Base-by-base conservation (phyloP, 2,113 vertebrate genomes). In the Cervus canadensis region DNA sequence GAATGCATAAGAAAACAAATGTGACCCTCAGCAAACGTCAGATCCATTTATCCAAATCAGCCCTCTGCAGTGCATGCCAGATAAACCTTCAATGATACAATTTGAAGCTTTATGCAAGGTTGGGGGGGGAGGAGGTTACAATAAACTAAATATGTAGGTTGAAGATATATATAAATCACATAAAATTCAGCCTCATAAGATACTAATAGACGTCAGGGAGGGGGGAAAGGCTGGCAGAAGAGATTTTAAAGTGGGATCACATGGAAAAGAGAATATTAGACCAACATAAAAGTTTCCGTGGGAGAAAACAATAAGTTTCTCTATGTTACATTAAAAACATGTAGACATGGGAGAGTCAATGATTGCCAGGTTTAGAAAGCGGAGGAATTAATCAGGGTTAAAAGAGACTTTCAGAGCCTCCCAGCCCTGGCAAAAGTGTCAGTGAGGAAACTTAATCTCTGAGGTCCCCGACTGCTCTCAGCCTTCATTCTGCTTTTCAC, bases 1-100 rank as follows among this genome's bases (percentile, higher is more conserved):
- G 91, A 98, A 98, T 86, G 48, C 64, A 71, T 95, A 94, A 90
- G 90, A 98, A 98, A 98, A 98, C 85, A 97, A 92, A 98, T 97
- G 97, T 76, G n/a, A 84, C 94, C 95, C 96, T 96, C 92, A 97
- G 88, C 89, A 74, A 98, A 98, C 30, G 78, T 84, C 28, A 64
- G 92, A 90, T 71, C 89, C 97, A 95, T 98, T 98, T 98, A 96
- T 93, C 98, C 97, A 81, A 98, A 95, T 97, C 87, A 96, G 57
- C 59, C 81, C 90, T 98, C 97, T 97, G 76, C 81, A 97, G 40
- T 76, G 78, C 92, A 95, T 95, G 88, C 95, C 97, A 98, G 94
- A 98, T 94, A 94, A 98, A 97, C 89, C 97, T 96, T 98, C 85
- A 97, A 52, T 71, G 96, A 95, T 78, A 81, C 91, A 87, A 98